Evolutionary conservation across 2,113 vertebrate genomes (phyloP), one percentile per base, ranked within the genome.

Genomic region (Gymnocephalus cernua): DNA sequence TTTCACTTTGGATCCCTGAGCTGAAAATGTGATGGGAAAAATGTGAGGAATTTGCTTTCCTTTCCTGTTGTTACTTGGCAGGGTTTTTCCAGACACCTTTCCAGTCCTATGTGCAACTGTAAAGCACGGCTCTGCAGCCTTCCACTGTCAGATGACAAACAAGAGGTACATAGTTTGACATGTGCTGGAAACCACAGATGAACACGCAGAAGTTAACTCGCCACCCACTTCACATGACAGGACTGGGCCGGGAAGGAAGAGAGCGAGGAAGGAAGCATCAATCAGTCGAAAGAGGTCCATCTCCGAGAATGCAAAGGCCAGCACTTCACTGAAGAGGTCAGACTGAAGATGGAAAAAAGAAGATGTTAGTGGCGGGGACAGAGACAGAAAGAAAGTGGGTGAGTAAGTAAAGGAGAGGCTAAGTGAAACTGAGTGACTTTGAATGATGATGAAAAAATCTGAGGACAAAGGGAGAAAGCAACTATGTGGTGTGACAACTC

Each of bases 41-140:
- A 92, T 93, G 86, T 77, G 14, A 91, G 79, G 91, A 92, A 92
- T 94, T 91, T 81, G 57, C 75, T 79, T 80, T 62, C 74, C 63
- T 79, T 80, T 91, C 85, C 72, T 91, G 92, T 91, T 80, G 57
- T 80, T 80, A 89, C 87, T 92, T 82, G 83, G 88, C 64, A 57
- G 69, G 59, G 19, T 79, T 82, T 83, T 78, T 74, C 16, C 32
- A 74, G 64, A 84, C 79, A 74, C 58, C 29, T 41, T 7, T 82
- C 45, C 23, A 56, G 51, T 56, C 51, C 54, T 21, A 35, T 10
- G 4, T 66, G 45, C 45, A 66, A 48, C 25, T 50, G 18, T 29
- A 66, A 27, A 48, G 47, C 47, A 63, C 67, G 57, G 21, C 57
- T 66, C 63, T 53, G 45, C 6, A 14, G 9, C 35, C 48, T 48